Conservation (phyloP, 2,797 vertebrate species). For the Loris lydekkerianus region DNA sequence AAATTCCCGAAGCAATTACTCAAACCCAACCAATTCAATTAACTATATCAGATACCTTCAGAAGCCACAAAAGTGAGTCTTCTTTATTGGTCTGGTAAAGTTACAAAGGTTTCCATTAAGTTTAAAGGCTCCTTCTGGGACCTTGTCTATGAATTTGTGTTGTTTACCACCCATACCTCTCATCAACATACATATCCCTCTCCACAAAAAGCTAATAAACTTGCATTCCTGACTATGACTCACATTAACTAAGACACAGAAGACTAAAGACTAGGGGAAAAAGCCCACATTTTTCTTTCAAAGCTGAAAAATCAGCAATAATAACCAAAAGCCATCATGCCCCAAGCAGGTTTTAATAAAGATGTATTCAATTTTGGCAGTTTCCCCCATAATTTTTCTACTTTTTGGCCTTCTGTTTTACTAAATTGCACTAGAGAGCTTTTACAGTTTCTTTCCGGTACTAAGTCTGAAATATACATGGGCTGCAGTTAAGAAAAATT, state of each 20-base stretch:
- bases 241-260: not conserved
- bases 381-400: conserved; percentile 39
- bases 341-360: conserved; percentile 47
- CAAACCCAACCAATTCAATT: conserved; percentile 50
- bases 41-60: conserved; percentile 19
- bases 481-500: not conserved
- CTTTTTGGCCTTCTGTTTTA: conserved; percentile 59
- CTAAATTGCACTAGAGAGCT: not conserved
- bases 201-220: conserved; percentile 39
- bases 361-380: not conserved
- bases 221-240: conserved; percentile 34
- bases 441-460: conserved; percentile 47
- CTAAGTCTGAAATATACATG: conserved; percentile 53
- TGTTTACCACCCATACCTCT: not conserved
- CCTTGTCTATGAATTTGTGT: conserved; percentile 21
- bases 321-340: not conserved
- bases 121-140: accelerated
- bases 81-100: not conserved
- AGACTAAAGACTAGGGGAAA: not conserved
- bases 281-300: conserved; percentile 29
- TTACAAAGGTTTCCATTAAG: not conserved
- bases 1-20: conserved; percentile 27
- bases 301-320: conserved; percentile 55
- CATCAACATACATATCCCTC: not conserved
- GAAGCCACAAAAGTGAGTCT: not conserved